Evolutionary conservation across 2,113 vertebrate species (phyloP).

Genomic region (Phaethornis superciliosus): DNA sequence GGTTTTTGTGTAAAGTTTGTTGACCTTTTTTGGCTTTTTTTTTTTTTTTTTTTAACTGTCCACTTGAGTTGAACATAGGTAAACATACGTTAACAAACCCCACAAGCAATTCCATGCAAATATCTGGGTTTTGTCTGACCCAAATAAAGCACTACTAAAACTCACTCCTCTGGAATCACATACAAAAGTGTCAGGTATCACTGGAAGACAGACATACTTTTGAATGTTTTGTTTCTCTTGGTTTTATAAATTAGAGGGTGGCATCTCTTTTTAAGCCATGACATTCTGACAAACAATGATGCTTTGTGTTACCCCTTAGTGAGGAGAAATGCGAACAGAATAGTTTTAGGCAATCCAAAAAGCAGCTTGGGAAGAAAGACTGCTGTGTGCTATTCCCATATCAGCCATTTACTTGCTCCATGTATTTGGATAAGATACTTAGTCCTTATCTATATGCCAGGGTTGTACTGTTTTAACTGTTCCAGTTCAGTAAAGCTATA

Average conservation of each 20-base stretch:
- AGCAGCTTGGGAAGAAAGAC: constrained; percentile 24
- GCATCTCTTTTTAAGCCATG: constrained; percentile 5
- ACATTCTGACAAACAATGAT: constrained; percentile 47
- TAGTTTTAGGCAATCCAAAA: background rate
- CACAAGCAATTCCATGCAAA: background rate
- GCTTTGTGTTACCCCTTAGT: constrained; percentile 27
- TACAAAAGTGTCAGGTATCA: background rate
- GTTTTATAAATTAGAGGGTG: constrained; percentile 6
- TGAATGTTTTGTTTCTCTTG: background rate
- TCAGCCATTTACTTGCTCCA: constrained; percentile 28
- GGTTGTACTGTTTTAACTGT: constrained; percentile 3
- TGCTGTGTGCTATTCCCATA: constrained; percentile 1
- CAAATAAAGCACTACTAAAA: background rate
- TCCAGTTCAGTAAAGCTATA: constrained; percentile 10
- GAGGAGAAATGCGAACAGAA: constrained; percentile 25
- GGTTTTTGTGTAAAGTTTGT: background rate
- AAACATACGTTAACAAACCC: background rate
- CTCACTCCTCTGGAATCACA: background rate
- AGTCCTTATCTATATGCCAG: constrained; percentile 46
- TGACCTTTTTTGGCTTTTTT: background rate
- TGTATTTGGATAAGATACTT: constrained; percentile 49
- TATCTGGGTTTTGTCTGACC: background rate
- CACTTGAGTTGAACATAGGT: background rate
- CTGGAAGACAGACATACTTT: background rate
- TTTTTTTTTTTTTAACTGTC: background rate